Conservation (phyloP, 2,113 vertebrate genomes). For the Dicentrarchus labrax region DNA sequence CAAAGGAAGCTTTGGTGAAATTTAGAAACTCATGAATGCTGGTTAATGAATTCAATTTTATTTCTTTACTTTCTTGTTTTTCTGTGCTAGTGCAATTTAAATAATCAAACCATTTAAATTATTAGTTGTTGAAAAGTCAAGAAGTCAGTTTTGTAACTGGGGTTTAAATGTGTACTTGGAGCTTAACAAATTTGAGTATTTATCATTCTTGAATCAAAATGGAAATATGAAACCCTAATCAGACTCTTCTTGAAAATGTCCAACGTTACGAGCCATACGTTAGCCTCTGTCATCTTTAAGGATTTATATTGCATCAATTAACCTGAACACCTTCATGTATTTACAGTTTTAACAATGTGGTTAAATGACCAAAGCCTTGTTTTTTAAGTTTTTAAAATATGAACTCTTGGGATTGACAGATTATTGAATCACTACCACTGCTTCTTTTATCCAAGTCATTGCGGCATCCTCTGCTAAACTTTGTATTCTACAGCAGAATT, state of each 20-base stretch:
- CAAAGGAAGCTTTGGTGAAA: background rate
- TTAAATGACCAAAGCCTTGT: background rate
- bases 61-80: background rate
- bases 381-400: slow-evolving; percentile 4
- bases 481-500: slow-evolving; percentile 48
- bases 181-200: background rate
- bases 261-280: background rate
- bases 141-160: background rate
- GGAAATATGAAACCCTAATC: background rate
- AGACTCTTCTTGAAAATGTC: background rate
- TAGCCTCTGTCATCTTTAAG: background rate
- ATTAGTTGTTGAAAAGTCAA: background rate
- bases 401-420: slow-evolving; percentile 14
- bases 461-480: slow-evolving; percentile 21
- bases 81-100: background rate
- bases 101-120: background rate
- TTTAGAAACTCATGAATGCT: background rate
- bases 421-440: slow-evolving; percentile 1
- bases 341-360: background rate
- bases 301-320: background rate
- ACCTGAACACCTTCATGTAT: background rate
- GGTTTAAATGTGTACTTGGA: background rate
- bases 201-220: background rate
- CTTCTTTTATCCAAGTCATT: background rate
- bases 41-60: background rate